These are phyloP conservation scores for Otus scops DNA, from an alignment of 2,797 vertebrate genomes.

Conservation along the genomic window DNA sequence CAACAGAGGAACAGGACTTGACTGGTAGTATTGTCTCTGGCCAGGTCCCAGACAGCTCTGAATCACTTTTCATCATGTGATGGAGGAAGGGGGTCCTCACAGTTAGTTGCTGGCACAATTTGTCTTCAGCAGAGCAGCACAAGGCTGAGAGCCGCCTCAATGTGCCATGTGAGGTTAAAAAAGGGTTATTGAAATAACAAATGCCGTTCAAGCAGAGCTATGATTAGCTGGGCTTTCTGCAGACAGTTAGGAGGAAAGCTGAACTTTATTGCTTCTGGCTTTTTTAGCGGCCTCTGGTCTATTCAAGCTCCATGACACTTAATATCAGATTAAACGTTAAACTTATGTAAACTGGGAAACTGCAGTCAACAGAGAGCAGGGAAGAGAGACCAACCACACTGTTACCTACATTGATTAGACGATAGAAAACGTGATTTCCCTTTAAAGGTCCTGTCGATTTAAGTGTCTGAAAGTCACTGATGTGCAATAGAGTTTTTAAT, in stretches of 20 bases:
- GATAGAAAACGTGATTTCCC: conserved; percentile 38
- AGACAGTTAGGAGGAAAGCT: background rate
- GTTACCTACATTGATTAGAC: conserved; percentile 20
- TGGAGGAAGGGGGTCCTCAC: background rate
- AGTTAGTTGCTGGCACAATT: background rate
- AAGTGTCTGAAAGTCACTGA: conserved; percentile 13
- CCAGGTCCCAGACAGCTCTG: background rate
- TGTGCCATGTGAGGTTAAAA: background rate
- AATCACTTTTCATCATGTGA: accelerated
- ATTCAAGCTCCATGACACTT: background rate
- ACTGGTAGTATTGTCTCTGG: background rate
- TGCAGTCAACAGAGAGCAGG: background rate
- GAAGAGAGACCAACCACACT: background rate
- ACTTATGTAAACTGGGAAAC: background rate
- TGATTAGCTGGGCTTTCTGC: background rate
- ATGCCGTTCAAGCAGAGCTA: background rate
- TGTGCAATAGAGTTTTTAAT: conserved; percentile 31
- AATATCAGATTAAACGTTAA: background rate
- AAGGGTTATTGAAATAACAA: background rate
- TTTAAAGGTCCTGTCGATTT: conserved; percentile 35
- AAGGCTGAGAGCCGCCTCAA: background rate
- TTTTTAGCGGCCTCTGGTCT: background rate
- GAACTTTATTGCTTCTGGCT: background rate
- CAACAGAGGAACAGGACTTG: background rate
- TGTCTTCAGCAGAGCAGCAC: background rate